Evolutionary conservation across 2,113 vertebrate genomes (phyloP).

Genomic region (western clawed frog (Xenopus tropicalis)): DNA sequence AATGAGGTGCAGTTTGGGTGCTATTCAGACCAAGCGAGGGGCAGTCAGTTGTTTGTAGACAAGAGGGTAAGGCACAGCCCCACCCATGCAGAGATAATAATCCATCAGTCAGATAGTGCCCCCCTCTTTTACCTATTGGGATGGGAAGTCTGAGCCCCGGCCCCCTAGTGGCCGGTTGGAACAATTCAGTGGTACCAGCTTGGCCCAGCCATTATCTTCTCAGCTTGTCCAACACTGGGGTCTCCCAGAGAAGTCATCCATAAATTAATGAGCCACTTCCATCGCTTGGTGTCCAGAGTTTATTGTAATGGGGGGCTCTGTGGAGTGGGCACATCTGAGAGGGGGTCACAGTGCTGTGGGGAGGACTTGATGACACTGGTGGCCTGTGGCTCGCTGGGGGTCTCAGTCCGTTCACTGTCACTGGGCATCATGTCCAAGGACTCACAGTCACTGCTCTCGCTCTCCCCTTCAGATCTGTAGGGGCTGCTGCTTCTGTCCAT

Average conservation of each 20-base stretch:
- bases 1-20: too few relatives aligned
- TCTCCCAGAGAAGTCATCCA: background rate
- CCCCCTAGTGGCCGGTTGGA: too few relatives aligned
- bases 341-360: slow-evolving; percentile 4
- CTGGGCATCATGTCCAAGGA: slow-evolving; percentile 77
- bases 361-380: slow-evolving; percentile 70
- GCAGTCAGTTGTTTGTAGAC: too few relatives aligned
- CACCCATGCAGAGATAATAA: too few relatives aligned
- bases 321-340: slow-evolving; percentile 48
- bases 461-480: slow-evolving; percentile 83
- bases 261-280: slow-evolving; percentile 43
- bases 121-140: too few relatives aligned
- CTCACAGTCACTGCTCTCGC: slow-evolving; percentile 85
- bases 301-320: slow-evolving; percentile 45
- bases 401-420: slow-evolving; percentile 78
- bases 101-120: too few relatives aligned
- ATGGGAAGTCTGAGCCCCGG: too few relatives aligned
- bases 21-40: too few relatives aligned
- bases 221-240: too few relatives aligned
- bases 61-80: too few relatives aligned
- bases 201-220: too few relatives aligned
- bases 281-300: slow-evolving; percentile 42
- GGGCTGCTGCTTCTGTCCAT: slow-evolving; percentile 62
- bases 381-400: slow-evolving; percentile 57
- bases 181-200: too few relatives aligned